Base-by-base conservation (phyloP, 2,797 vertebrate genomes). In the Lepus oiostolus region DNA sequence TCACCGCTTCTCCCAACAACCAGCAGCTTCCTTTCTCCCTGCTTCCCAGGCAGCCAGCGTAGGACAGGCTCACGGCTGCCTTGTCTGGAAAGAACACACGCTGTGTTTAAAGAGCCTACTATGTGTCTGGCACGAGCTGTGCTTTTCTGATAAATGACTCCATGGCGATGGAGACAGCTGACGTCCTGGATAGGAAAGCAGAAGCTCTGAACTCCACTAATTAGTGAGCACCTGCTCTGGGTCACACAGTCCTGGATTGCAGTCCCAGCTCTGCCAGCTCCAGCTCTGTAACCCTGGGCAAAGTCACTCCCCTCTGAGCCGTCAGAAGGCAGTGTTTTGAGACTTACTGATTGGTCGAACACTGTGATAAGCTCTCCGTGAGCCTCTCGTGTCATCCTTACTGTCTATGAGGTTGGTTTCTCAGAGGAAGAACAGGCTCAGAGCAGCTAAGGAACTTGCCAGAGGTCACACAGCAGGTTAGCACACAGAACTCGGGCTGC, bases 251-350 rank as follows among this genome's bases (percentile, higher is more conserved):
- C 52, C 85, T 89, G 76, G 70, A 63, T 50, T 86, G 77, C 70
- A n/a, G 42, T 72, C 60, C 81, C 75, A 62, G 80, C 72, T 91
- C 68, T 54, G 60, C 68, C 42, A 14, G 67, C n/a, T 87, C 28
- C 54, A 74, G 52, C 80, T 70, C 4, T 52, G 63, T 82, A 35
- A 81, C 84, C 80, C 80, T 77, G 71, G 62, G n/a, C 32, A 91
- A 58, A 94, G 30, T 68, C 95, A 83, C 91, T 92, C 26, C 68
- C 63, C 67, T 93, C 32, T 12, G 9, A 89, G 32, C n/a, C 62
- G 16, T 62, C 62, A 88, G 71, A 83, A 89, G 58, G 52, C 5
- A 13, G 71, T 58, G 16, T 88, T 88, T 90, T 62, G 38, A 92
- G 82, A 85, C 72, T 70, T 47, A 30, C 83, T 60, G 0, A 70